Evolutionary conservation across 2,797 vertebrate species (phyloP), one percentile per base, ranked within the genome.

Genomic region (Bradypus variegatus): DNA sequence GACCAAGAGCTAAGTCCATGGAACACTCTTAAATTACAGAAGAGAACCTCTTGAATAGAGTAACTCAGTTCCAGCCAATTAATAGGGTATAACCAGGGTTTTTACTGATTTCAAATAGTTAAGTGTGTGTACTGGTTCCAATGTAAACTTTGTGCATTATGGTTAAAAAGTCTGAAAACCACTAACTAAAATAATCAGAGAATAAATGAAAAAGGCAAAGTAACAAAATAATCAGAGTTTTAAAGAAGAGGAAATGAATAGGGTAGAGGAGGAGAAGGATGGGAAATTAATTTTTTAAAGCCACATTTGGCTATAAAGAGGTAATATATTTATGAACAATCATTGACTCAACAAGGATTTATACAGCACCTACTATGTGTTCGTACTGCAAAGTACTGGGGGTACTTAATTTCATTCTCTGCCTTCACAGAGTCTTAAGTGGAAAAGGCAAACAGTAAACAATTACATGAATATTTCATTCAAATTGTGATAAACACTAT

Each of bases 161-260:
- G 73, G 38, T 88, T 88, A 89, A 69, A 81, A 94, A 53, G 41
- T 53, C 69, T 86, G 36, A 91, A 91, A 95, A 76, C 58, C 53
- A 92, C 48, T 70, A 90, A 77, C 13, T 72, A 83, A 55, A 95
- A 82, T 73, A 80, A 70, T 76, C 23, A 81, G 64, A 70, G 76
- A 73, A 88, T 64, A 33, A 89, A 50, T 79, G 9, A 12, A 64
- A 64, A 64, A 64, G 62, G 62, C 62, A 64, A 11, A 64, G 62
- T 64, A 27, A 64, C 62, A 64, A 64, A 64, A 64, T 64, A 64
- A 12, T 10, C 62, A 29, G 23, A 29, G 23, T 64, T 64, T 29
- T 64, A 29, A 64, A 64, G 25, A 64, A 29, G 62, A 58, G 55
- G 16, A 18, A 21, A 64, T 64, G 29, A 64, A 29, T 64, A 64